Percentiles rank a stretch among this genome's conserved stretches.
Evolutionary conservation across 2,888 invertebrate genomes (phyloP).

Genomic region (Adelognathus sp.): DNA sequence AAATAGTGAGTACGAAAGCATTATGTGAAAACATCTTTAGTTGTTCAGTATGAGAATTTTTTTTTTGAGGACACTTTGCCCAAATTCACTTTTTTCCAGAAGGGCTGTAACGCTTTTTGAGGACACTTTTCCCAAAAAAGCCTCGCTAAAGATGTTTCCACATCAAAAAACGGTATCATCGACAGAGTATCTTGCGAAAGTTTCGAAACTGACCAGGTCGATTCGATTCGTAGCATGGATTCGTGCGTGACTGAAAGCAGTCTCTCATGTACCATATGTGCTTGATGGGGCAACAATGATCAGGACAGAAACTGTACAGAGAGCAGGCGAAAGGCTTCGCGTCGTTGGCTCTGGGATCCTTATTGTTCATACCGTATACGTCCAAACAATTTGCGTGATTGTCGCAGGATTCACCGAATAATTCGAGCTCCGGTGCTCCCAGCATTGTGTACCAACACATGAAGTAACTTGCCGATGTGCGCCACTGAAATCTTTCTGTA

Average conservation of each 20-base stretch:
- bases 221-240: slow-evolving; percentile 83
- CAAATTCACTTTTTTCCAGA: too few relatives aligned
- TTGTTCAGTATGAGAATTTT: too few relatives aligned
- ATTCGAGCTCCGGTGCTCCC: slow-evolving; percentile 81
- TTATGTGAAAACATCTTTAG: too few relatives aligned
- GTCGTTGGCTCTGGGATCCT: slow-evolving; percentile 84
- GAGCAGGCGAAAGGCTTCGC: slow-evolving; percentile 84
- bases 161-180: too few relatives aligned
- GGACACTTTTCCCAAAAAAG: too few relatives aligned
- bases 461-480: slow-evolving; percentile 85
- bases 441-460: slow-evolving; percentile 87
- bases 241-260: slow-evolving; percentile 81
- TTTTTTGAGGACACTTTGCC: too few relatives aligned
- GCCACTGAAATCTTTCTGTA: slow-evolving; percentile 85
- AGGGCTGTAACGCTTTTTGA: too few relatives aligned
- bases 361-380: slow-evolving; percentile 80
- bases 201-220: slow-evolving; percentile 67
- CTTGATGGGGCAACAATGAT: slow-evolving; percentile 84
- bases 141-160: too few relatives aligned
- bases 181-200: not conserved
- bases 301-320: slow-evolving; percentile 86
- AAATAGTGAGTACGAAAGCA: too few relatives aligned
- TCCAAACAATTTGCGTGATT: slow-evolving; percentile 85
- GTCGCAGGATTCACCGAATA: slow-evolving; percentile 84
- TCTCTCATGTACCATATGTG: slow-evolving; percentile 79